phyloP scores from a whole-genome alignment of 2,797 vertebrate genomes.

The Lycodopsis pacificus region DNA sequence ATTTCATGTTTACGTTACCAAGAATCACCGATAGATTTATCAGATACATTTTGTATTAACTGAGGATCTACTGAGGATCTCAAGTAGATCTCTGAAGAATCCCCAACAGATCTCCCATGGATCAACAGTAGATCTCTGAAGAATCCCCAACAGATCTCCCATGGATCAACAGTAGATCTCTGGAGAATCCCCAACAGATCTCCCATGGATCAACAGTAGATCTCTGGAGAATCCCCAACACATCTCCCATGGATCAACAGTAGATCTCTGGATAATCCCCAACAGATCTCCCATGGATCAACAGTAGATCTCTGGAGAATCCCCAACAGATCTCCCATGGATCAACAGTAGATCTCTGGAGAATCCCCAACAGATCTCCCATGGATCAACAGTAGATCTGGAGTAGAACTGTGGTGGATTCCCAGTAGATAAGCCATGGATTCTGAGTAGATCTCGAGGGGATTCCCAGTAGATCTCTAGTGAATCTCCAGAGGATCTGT shows the following conservation, averaged over 20 bases:
- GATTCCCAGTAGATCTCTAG: background rate
- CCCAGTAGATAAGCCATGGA: background rate
- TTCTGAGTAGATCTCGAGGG: background rate
- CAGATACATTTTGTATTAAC: background rate
- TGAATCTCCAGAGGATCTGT: background rate
- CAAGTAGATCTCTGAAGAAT: too few relatives aligned
- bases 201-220: background rate
- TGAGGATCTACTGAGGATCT: background rate
- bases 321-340: background rate
- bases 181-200: background rate
- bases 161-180: background rate
- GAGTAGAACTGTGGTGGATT: background rate
- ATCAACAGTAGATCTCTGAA: background rate
- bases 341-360: background rate
- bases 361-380: background rate
- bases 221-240: background rate
- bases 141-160: background rate
- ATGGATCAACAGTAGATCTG: background rate
- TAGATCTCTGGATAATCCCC: background rate
- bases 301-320: background rate
- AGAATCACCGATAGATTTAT: background rate
- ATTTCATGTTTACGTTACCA: background rate
- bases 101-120: background rate
- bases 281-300: background rate
- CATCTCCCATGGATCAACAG: background rate